These are phyloP conservation scores for Nematolebias whitei DNA, from an alignment of 2,113 vertebrate genomes.

Conservation along the genomic window DNA sequence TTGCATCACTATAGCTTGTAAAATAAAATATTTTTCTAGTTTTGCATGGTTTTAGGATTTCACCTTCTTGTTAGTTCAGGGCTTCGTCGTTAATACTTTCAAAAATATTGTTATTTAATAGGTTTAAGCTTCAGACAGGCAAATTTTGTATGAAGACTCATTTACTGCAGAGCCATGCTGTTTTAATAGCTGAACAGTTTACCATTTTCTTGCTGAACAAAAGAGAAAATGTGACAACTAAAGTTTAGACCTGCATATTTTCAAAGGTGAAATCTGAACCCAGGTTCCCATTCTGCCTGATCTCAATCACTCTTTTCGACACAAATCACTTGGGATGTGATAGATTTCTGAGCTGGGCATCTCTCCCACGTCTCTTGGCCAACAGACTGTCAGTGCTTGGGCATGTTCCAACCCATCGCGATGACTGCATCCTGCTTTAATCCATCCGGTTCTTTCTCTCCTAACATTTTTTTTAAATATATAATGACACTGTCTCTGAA, in stretches of 20 bases:
- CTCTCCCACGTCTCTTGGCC: slow-evolving; percentile 47
- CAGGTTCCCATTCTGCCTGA: slow-evolving; percentile 36
- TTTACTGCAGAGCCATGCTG: no score
- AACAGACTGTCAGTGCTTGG: slow-evolving; percentile 57
- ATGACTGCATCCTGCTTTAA: slow-evolving; percentile 49
- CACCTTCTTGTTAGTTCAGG: no score
- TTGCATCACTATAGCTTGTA: no score
- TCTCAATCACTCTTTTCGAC: slow-evolving; percentile 24
- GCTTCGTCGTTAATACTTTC: no score
- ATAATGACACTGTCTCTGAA: slow-evolving; percentile 22
- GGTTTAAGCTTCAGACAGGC: no score
- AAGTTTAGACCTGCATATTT: slow-evolving; percentile 31
- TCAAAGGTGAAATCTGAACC: slow-evolving; percentile 26
- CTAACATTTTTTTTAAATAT: slow-evolving; percentile 19
- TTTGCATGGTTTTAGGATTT: no score
- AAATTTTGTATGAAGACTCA: no score
- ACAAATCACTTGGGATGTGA: slow-evolving; percentile 40
- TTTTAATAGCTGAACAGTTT: no score
- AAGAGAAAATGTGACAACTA: slow-evolving; percentile 4
- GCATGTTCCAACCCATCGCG: slow-evolving; percentile 46
- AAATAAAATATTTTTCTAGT: no score
- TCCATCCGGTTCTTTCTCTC: slow-evolving; percentile 30
- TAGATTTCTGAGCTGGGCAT: slow-evolving; percentile 29
- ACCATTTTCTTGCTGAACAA: no score
- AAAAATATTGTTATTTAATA: no score